These are phyloP conservation scores for Zoroaster sp. DNA, from an alignment of 53 echinoderm and acorn worm genomes.

Conservation along the genomic window DNA sequence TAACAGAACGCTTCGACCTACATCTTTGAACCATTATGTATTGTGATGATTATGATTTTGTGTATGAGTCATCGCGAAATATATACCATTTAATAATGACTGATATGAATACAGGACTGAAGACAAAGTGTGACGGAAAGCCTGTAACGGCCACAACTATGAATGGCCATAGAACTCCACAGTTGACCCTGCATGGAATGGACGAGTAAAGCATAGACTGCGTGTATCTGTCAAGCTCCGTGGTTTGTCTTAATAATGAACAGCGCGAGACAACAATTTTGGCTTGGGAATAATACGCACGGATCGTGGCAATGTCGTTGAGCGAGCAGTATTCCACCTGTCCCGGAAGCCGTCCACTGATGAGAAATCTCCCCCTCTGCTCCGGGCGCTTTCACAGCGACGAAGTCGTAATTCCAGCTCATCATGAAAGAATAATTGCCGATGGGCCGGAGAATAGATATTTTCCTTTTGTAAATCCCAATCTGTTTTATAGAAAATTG, in stretches of 20 bases:
- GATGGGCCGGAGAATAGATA: conserved; percentile 42
- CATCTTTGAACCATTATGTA: too few relatives aligned
- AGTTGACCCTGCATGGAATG: not conserved
- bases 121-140: conserved; percentile 12
- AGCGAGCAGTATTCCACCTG: conserved; percentile 33
- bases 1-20: too few relatives aligned
- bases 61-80: too few relatives aligned
- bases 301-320: not conserved
- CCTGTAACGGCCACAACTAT: conserved; percentile 32
- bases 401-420: conserved; percentile 41
- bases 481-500: not conserved
- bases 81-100: too few relatives aligned
- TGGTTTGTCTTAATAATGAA: not conserved
- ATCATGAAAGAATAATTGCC: conserved; percentile 58
- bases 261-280: conserved; percentile 38
- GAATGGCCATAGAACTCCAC: conserved; percentile 37
- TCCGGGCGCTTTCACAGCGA: conserved; percentile 1
- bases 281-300: conserved; percentile 2
- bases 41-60: too few relatives aligned
- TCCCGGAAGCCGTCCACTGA: conserved; percentile 46
- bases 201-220: not conserved
- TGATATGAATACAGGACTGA: too few relatives aligned
- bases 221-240: too few relatives aligned
- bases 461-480: conserved; percentile 26
- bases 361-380: conserved; percentile 58